These are phyloP conservation scores for Eupithecia pulchellata DNA, from an alignment of 2,888 invertebrate genomes.

Conservation along the genomic window DNA sequence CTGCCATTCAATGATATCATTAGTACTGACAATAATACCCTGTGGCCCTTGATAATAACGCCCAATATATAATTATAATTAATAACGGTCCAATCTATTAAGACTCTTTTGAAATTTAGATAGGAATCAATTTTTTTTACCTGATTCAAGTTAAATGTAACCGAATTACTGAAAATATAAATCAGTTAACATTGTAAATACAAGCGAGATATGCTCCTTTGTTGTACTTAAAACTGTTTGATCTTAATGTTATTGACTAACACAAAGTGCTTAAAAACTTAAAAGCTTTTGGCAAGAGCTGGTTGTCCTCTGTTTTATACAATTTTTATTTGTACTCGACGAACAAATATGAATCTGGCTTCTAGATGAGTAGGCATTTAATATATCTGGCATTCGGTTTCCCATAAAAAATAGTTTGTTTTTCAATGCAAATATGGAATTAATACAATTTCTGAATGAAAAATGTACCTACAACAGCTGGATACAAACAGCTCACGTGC, in stretches of 20 bases:
- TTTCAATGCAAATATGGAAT: background rate
- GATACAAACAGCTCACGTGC: background rate
- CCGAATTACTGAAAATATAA: background rate
- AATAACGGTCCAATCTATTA: background rate
- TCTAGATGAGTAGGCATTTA: background rate
- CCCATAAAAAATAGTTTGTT: no score
- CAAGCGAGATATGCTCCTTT: background rate
- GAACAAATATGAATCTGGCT: background rate
- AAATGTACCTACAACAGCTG: background rate
- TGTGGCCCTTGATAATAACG: conserved; percentile 7
- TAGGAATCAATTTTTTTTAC: background rate
- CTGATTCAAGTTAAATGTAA: background rate
- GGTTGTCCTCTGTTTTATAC: background rate
- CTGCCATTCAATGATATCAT: conserved; percentile 34
- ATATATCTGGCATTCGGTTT: background rate
- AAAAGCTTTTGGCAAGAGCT: background rate
- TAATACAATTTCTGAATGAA: background rate
- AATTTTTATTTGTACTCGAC: background rate
- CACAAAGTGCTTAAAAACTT: background rate
- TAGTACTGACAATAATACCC: conserved; percentile 20
- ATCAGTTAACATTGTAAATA: background rate
- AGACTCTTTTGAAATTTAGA: background rate
- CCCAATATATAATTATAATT: no score
- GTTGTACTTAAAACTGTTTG: background rate
- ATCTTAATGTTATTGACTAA: background rate